phyloP scores from a whole-genome alignment of 2,797 vertebrate species.

The Muscicapa striata region DNA sequence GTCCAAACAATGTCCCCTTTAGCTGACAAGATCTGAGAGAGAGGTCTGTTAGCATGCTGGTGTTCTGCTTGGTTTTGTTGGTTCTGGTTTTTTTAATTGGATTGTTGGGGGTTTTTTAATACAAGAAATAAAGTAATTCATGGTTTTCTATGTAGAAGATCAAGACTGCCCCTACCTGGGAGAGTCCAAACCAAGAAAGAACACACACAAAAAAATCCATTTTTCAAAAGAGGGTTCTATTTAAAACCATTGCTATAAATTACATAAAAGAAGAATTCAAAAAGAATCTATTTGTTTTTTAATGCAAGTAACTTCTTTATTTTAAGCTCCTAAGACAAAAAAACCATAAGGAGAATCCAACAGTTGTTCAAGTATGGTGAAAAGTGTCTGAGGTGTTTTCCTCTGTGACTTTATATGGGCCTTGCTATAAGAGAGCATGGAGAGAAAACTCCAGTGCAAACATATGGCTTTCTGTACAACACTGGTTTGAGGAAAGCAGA shows the following conservation, averaged over 20 bases:
- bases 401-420: background rate
- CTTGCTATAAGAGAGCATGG: background rate
- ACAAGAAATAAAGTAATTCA: background rate
- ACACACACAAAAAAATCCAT: background rate
- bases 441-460: background rate
- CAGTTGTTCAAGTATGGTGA: background rate
- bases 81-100: background rate
- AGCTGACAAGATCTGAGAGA: background rate
- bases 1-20: background rate
- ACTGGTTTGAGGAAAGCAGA: background rate
- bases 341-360: background rate
- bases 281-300: background rate
- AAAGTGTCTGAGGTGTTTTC: background rate
- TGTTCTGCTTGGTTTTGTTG: background rate
- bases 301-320: background rate
- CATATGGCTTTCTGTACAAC: background rate
- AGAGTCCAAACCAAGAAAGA: background rate
- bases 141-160: background rate
- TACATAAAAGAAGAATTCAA: background rate
- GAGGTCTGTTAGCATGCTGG: background rate
- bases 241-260: background rate
- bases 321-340: background rate
- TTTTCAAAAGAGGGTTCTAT: background rate
- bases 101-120: too few relatives aligned
- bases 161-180: background rate